These are phyloP conservation scores for Zoanthus solanderi DNA, from an alignment of 92 coral and sea anemone species.

Conservation along the genomic window DNA sequence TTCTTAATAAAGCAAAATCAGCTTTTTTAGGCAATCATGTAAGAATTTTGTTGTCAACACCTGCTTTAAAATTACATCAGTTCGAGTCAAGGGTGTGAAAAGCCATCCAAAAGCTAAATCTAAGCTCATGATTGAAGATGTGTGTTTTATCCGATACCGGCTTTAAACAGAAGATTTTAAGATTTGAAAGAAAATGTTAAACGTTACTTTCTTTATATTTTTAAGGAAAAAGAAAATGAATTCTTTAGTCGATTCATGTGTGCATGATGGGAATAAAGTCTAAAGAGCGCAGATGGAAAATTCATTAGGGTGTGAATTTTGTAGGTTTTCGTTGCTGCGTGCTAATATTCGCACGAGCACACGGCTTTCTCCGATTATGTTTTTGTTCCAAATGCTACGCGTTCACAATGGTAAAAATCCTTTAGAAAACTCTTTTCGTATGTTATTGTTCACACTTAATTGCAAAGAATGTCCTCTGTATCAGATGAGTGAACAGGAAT, in stretches of 20 bases:
- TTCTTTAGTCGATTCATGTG: neutral
- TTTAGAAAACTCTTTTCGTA: neutral
- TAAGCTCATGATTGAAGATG: neutral
- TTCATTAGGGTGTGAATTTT: slow-evolving; percentile 32
- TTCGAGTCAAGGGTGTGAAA: slow-evolving; percentile 17
- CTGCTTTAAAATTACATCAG: slow-evolving; percentile 16
- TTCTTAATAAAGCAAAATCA: neutral
- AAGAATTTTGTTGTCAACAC: slow-evolving; percentile 8
- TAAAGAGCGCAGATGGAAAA: slow-evolving; percentile 30
- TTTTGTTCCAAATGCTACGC: neutral
- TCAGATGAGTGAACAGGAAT: slow-evolving; percentile 17
- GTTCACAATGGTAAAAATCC: neutral
- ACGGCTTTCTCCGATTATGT: slow-evolving; percentile 9
- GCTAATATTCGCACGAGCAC: slow-evolving; percentile 44
- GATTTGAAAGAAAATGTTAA: neutral
- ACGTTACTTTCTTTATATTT: neutral
- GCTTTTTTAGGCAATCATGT: slow-evolving; percentile 7
- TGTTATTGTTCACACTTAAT: slow-evolving; percentile 34
- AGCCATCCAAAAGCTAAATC: neutral
- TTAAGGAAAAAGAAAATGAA: neutral
- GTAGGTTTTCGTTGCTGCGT: neutral
- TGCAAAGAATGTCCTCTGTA: slow-evolving; percentile 23
- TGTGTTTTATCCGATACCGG: slow-evolving; percentile 10
- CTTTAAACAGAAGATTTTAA: neutral
- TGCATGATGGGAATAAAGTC: slow-evolving; percentile 22